Base-by-base conservation (phyloP, 2,888 invertebrate species). In the Drosophila anceps region DNA sequence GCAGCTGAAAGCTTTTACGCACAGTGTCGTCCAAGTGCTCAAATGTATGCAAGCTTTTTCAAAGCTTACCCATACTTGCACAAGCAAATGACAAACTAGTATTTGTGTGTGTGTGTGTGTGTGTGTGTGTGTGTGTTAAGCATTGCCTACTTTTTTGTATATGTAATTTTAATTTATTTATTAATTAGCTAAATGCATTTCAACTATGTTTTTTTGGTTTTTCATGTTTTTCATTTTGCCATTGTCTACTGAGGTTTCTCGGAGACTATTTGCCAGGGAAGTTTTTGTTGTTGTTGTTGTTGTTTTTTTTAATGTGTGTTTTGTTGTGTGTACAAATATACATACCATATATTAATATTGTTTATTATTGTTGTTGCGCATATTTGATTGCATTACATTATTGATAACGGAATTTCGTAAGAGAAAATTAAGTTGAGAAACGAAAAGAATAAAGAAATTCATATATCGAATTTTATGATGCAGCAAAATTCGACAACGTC, bases 151-250 rank as follows among this genome's bases (percentile, higher is more conserved):
- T 58, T 79, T 67, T 69, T 72, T 51, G 66, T 63, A 70, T 70
- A 55, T 82, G 41, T 75, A 62, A 33, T 33, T 57, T 83, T 55
- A 69, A 60, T 74, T 65, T 48, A 62, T 72, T 82, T 84, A 78
- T 79, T 74, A 76, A 79, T 88, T 88, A 85, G 77, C 84, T 84
- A 84, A 84, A 90, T 84, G 84, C 84, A 84, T 82, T 90, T 83
- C 86, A 84, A 84, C 86, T 84, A 84, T 65, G 58, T 61, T 63
- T 79, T 39, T 18, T n/a, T n/a, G n/a, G 6, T 37, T 65, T 67
- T 43, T 35, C n/a, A 39, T 59, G 44, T 60, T 57, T 51, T 53
- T 35, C 24, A 24, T 37, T 57, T 43, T 43, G 54, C 59, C 65
- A 57, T 50, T 66, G 53, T 60, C 79, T 86, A 86, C 79, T 86